Evolutionary conservation across 2,113 vertebrate genomes (phyloP).

Genomic region (Sus scrofa): DNA sequence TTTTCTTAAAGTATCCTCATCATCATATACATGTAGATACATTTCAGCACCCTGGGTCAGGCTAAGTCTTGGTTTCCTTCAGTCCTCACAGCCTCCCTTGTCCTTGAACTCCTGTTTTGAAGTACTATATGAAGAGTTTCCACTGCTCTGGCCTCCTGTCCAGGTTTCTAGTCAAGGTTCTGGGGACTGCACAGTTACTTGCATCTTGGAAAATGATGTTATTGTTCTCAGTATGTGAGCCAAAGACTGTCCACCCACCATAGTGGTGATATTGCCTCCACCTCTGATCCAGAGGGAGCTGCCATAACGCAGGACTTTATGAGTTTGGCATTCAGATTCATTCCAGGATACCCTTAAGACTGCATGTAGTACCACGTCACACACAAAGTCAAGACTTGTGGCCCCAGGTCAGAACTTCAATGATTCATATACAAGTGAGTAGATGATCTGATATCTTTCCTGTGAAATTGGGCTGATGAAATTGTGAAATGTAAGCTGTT

Average conservation of each 20-base stretch:
- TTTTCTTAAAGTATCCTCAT: not conserved
- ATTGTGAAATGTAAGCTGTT: not conserved
- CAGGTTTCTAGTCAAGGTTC: not conserved
- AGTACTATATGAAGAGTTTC: not conserved
- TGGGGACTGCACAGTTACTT: not conserved
- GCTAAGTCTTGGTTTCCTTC: not conserved
- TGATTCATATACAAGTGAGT: not conserved
- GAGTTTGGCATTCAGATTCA: not conserved
- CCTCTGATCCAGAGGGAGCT: not conserved
- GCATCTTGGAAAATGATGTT: not conserved
- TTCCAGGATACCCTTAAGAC: not conserved
- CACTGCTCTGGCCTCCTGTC: not conserved
- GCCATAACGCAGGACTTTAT: not conserved
- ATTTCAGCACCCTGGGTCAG: not conserved
- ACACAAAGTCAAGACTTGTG: not conserved
- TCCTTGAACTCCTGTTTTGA: not conserved
- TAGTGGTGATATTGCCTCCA: not conserved
- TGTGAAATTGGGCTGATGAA: not conserved
- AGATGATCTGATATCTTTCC: not conserved
- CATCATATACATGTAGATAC: not conserved
- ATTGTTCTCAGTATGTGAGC: not conserved
- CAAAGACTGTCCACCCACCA: not conserved
- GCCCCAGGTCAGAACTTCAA: not conserved
- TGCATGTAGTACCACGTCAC: fast-evolving
- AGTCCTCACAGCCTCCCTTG: not conserved